Conservation (phyloP, 2,888 invertebrate species). For the Drosophila putrida region DNA sequence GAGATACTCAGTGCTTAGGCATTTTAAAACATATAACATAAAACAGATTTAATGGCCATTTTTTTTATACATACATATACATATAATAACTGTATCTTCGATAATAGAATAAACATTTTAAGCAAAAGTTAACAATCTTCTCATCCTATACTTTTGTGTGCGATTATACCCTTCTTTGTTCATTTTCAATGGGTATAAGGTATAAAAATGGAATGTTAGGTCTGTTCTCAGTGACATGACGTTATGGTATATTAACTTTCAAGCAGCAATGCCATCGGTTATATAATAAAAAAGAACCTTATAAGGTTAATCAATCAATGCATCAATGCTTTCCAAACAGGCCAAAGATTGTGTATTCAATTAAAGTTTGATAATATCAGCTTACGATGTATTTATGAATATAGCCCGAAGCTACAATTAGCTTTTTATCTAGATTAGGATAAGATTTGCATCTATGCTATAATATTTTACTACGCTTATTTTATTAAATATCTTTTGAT, state of each 20-base stretch:
- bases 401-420: not conserved
- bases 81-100: no score
- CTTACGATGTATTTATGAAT: slow-evolving; percentile 1
- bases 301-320: slow-evolving; percentile 49
- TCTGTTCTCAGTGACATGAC: slow-evolving; percentile 34
- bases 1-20: not conserved
- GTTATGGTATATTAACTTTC: slow-evolving; percentile 66
- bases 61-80: no score
- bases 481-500: no score
- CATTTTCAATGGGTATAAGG: not conserved
- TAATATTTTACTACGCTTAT: not conserved
- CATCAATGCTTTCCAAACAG: not conserved
- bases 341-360: not conserved
- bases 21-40: not conserved
- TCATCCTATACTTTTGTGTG: no score
- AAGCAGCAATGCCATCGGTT: slow-evolving; percentile 15
- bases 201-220: slow-evolving; percentile 8
- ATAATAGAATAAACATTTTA: no score
- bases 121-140: no score
- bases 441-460: not conserved
- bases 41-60: no score
- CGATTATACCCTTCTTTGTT: not conserved
- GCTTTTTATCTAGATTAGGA: no score
- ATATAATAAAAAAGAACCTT: slow-evolving; percentile 18
- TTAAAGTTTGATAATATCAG: slow-evolving; percentile 35